Base-by-base conservation (phyloP, 2,113 vertebrate species). In the Sclerurus mexicanus region DNA sequence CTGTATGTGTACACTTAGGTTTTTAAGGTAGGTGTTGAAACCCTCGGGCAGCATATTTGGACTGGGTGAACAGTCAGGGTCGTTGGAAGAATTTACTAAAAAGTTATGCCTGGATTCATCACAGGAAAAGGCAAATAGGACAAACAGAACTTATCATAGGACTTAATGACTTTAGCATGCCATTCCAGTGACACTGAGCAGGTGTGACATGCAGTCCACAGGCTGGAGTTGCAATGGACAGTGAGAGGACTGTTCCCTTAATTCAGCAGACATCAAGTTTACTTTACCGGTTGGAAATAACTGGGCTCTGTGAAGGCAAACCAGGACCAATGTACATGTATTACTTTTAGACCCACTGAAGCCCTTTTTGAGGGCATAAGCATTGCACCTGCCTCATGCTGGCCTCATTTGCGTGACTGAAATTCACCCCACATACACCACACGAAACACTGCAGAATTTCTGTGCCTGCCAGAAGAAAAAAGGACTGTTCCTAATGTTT, bases 401-500 rank as follows among this genome's bases (percentile, higher is more conserved):
- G 42, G 44, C 33, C 22, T 69, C 59, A 42, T 72, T 16, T 68
- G 44, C 24, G 15, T 27, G 44, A 53, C 47, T 84, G 59, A 88
- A 90, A 90, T 83, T 74, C 60, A 93, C 40, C 55, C 53, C 83
- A 91, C 93, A 88, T 56, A 95, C 64, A 39, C 53, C 93, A 90
- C 50, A 78, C n/a, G 90, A 93, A 95, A 91, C 85, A 63, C 25
- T 84, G 59, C 68, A 94, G 63, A 88, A 94, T 80, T 93, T 80
- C 71, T 64, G 56, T 75, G 68, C 50, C 81, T 91, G 27, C 24
- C 86, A 89, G 40, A 49, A 52, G 91, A 50, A 95, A 95, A 90
- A 59, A 78, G 9, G 56, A 89, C 85, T 33, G 24, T 87, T 81
- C 40, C 56, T 93, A 91, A 92, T 92, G 88, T 95, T 97, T 97